Evolutionary conservation across 2,888 invertebrate genomes (phyloP).

Genomic region (Pristionchus exspectatus): DNA sequence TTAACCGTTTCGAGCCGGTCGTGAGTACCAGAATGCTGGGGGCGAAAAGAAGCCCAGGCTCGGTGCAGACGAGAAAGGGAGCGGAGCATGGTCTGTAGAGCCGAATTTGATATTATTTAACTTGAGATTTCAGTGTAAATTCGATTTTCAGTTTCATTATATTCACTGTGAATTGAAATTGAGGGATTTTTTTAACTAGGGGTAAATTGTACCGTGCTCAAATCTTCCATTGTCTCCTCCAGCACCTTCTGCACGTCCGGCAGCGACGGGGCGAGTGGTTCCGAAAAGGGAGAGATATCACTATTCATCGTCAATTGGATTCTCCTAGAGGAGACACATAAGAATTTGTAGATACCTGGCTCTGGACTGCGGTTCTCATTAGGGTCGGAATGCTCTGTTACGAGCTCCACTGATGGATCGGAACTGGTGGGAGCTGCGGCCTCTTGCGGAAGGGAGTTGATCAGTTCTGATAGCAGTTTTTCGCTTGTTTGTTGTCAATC

Average conservation of each 20-base stretch:
- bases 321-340: too few relatives aligned
- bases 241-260: neutral
- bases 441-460: neutral
- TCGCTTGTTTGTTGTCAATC: neutral
- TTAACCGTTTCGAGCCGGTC: neutral
- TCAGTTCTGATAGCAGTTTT: neutral
- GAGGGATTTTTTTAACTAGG: too few relatives aligned
- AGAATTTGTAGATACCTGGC: neutral
- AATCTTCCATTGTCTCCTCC: neutral
- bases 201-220: neutral
- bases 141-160: too few relatives aligned
- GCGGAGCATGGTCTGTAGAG: neutral
- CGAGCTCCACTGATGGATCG: neutral
- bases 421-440: neutral
- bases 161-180: too few relatives aligned
- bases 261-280: neutral
- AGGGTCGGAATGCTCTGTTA: neutral
- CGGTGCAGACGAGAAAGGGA: neutral
- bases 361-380: neutral
- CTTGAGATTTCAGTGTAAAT: too few relatives aligned
- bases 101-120: neutral
- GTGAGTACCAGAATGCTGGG: neutral
- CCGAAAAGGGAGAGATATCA: conserved; percentile 1
- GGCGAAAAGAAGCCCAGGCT: neutral
- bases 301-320: neutral